Conservation (phyloP, 2,113 vertebrate species). For the Phycodurus eques region DNA sequence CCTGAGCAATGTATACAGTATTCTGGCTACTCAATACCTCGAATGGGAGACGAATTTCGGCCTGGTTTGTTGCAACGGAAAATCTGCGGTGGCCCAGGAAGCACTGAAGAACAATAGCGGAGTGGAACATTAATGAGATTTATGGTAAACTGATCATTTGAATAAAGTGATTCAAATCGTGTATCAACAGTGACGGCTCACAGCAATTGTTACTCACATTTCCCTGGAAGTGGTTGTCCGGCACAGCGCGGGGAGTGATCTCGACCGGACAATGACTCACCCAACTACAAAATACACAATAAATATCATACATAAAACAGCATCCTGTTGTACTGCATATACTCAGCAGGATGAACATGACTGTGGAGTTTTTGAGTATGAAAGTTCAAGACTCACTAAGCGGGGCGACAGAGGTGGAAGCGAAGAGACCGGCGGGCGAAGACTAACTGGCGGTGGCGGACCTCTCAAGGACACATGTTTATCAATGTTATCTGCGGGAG, state of each 20-base stretch:
- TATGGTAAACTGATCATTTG: background rate
- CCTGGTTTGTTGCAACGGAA: constrained; percentile 48
- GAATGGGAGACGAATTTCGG: constrained; percentile 29
- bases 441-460: constrained; percentile 36
- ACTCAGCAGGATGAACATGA: background rate
- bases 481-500: constrained; percentile 31
- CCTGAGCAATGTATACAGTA: background rate
- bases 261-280: constrained; percentile 22
- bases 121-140: background rate
- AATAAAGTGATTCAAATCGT: background rate
- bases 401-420: constrained; percentile 31
- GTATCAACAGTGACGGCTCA: background rate
- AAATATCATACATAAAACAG: background rate
- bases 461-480: constrained; percentile 13
- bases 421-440: constrained; percentile 30
- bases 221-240: constrained; percentile 27
- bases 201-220: constrained; percentile 37
- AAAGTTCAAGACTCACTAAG: constrained; percentile 33
- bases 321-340: no score
- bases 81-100: constrained; percentile 40
- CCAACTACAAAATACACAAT: constrained; percentile 5
- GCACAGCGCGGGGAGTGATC: constrained; percentile 54
- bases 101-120: constrained; percentile 25
- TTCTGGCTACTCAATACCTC: constrained; percentile 35
- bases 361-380: background rate